Percentiles rank a stretch among this genome's conserved stretches.
phyloP scores from a whole-genome alignment of 1,140 invertebrate genomes.

The Babylonia areolata region DNA sequence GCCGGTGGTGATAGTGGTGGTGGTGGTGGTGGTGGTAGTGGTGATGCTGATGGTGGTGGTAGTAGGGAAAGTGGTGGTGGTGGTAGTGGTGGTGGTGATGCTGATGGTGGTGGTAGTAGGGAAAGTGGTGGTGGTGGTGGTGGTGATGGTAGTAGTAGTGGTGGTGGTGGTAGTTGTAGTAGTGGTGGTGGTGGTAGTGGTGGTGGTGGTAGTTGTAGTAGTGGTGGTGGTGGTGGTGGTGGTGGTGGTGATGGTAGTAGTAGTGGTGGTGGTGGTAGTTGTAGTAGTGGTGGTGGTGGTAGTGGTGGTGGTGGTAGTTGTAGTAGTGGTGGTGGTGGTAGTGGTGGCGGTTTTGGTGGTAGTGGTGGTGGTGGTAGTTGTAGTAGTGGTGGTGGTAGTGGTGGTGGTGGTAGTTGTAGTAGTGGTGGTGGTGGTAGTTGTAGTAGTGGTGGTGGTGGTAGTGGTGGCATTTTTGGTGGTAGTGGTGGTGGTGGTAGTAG shows the following conservation, averaged over 20 bases:
- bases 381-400: not conserved
- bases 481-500: not conserved
- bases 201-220: not conserved
- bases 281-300: not conserved
- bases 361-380: too few species aligned
- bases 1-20: not conserved
- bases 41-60: too few species aligned
- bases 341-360: too few species aligned
- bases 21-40: not conserved
- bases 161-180: not conserved
- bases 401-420: not conserved
- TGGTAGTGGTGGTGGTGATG: too few species aligned
- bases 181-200: not conserved
- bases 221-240: not conserved
- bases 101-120: too few species aligned
- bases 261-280: not conserved
- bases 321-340: not conserved
- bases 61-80: too few species aligned
- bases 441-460: not conserved
- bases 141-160: not conserved
- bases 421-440: not conserved
- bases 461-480: not conserved
- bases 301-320: not conserved
- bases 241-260: not conserved
- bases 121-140: slow-evolving; percentile 15